A percentile compares a stretch with the other conserved stretches of the same genome.
phyloP scores from a whole-genome alignment of 2,797 vertebrate genomes.

The Melanotaenia pygmaea region DNA sequence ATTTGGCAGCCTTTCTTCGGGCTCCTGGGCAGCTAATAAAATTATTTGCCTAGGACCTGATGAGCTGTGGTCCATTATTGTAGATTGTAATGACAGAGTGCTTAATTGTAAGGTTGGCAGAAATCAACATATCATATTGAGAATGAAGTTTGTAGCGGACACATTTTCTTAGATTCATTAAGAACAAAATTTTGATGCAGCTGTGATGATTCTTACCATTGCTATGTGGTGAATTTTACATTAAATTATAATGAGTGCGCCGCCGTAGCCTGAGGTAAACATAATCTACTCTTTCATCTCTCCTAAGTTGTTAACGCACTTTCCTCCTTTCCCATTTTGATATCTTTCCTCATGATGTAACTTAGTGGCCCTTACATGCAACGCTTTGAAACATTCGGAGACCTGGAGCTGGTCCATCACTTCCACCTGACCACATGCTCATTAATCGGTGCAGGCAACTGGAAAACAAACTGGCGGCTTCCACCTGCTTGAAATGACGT shows the following conservation, averaged over 20 bases:
- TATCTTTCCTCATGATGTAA: constrained; percentile 61
- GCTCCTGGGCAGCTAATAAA: constrained; percentile 54
- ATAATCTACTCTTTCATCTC: constrained; percentile 59
- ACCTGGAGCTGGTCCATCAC: constrained; percentile 32
- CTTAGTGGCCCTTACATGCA: constrained; percentile 49
- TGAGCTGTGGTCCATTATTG: constrained; percentile 50
- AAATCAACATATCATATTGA: constrained; percentile 3
- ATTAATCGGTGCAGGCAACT: constrained; percentile 49
- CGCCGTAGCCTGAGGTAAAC: constrained; percentile 29
- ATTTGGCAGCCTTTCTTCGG: constrained; percentile 52
- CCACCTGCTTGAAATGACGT: constrained; percentile 41
- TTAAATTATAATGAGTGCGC: constrained; percentile 49
- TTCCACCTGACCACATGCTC: constrained; percentile 23
- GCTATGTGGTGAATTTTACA: constrained; percentile 34
- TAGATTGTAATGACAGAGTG: constrained; percentile 25
- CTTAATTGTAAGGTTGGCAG: constrained; percentile 25
- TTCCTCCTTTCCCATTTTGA: constrained; percentile 41
- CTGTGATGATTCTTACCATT: constrained; percentile 12
- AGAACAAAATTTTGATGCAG: neutral
- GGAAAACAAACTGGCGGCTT: constrained; percentile 46
- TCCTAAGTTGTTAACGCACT: constrained; percentile 42
- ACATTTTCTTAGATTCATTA: neutral
- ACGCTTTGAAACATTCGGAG: constrained; percentile 53
- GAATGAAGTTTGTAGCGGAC: constrained; percentile 6
- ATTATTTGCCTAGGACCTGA: constrained; percentile 48